Evolutionary conservation across 1,140 invertebrate genomes (phyloP).

Genomic region (Hyphantria cunea): DNA sequence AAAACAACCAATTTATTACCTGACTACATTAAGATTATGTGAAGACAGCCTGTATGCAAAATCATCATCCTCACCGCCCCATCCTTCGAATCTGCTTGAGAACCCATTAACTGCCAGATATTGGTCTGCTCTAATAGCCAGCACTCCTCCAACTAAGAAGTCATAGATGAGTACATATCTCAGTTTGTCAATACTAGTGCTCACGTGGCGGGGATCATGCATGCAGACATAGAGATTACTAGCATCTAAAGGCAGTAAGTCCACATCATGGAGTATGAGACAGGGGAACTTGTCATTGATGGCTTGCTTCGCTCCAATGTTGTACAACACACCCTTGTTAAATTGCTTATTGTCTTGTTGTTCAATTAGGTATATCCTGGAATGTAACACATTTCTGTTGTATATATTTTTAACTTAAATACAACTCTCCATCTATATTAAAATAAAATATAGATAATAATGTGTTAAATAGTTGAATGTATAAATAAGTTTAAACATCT

Average conservation of each 20-base stretch:
- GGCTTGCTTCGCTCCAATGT: constrained; percentile 93
- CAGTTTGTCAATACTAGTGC: constrained; percentile 95
- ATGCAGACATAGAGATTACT: constrained; percentile 96
- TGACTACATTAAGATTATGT: constrained; percentile 48
- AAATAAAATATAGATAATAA: no score
- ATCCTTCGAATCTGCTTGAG: constrained; percentile 94
- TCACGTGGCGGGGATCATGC: constrained; percentile 94
- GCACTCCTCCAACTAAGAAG: constrained; percentile 88
- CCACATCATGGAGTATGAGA: constrained; percentile 97
- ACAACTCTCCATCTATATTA: no score
- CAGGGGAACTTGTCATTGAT: constrained; percentile 89
- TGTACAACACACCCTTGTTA: constrained; percentile 95
- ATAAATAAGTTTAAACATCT: not conserved
- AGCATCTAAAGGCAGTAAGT: constrained; percentile 95
- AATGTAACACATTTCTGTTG: no score
- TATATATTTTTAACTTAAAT: no score
- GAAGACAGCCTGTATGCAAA: constrained; percentile 85
- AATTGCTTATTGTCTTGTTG: constrained; percentile 90
- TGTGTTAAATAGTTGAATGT: no score
- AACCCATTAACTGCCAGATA: constrained; percentile 94
- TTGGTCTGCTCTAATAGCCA: constrained; percentile 86
- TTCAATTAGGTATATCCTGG: constrained; percentile 93
- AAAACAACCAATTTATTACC: constrained; percentile 36
- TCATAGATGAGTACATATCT: constrained; percentile 86
- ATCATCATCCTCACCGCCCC: constrained; percentile 97